These are phyloP conservation scores for Dicentrarchus labrax DNA, from an alignment of 2,113 vertebrate genomes.

Conservation along the genomic window DNA sequence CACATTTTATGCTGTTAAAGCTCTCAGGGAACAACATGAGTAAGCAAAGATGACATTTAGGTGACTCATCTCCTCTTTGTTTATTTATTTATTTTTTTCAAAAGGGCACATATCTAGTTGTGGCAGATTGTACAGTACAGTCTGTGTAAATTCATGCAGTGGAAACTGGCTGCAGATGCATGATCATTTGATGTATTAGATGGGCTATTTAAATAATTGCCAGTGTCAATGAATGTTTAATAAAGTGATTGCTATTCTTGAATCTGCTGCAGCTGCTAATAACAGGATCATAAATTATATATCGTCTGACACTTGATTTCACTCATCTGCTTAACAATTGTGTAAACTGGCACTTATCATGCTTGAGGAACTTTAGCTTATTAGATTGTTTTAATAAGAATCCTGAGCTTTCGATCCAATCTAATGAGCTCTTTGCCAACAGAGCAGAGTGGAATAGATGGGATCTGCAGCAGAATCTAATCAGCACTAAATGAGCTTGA, in stretches of 20 bases:
- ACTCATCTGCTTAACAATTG: neutral
- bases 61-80: slow-evolving; percentile 56
- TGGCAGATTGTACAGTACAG: slow-evolving; percentile 27
- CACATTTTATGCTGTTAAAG: slow-evolving; percentile 50
- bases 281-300: slow-evolving; percentile 31
- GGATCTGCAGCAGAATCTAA: slow-evolving; percentile 9
- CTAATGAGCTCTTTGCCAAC: slow-evolving; percentile 7
- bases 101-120: slow-evolving; percentile 18
- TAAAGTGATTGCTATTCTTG: neutral
- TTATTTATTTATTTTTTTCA: slow-evolving; percentile 41
- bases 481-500: slow-evolving; percentile 14
- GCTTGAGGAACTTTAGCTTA: neutral
- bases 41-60: slow-evolving; percentile 67
- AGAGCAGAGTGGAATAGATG: neutral
- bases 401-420: slow-evolving; percentile 6
- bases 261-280: slow-evolving; percentile 4
- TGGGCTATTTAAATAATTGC: neutral
- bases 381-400: slow-evolving; percentile 20
- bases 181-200: neutral
- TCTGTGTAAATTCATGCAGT: neutral
- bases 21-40: slow-evolving; percentile 47
- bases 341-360: slow-evolving; percentile 14
- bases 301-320: slow-evolving; percentile 1
- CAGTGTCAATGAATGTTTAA: slow-evolving; percentile 2
- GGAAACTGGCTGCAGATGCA: slow-evolving; percentile 21